These are phyloP conservation scores for Cephus sareptanus DNA, from an alignment of 2,888 invertebrate genomes.

Conservation along the genomic window DNA sequence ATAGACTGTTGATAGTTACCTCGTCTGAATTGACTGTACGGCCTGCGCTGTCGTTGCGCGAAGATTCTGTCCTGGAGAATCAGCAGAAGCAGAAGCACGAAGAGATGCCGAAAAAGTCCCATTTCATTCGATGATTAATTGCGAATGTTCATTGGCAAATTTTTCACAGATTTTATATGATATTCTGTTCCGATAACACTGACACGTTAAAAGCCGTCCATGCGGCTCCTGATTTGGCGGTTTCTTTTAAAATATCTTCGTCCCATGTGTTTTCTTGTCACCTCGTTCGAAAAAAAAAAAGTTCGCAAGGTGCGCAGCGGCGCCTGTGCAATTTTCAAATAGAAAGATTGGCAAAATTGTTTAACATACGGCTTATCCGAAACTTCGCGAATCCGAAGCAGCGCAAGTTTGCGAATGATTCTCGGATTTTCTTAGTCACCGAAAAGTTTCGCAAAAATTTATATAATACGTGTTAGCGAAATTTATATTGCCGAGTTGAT, in stretches of 20 bases:
- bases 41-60: constrained; percentile 34
- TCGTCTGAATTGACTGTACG: constrained; percentile 31
- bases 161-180: not conserved
- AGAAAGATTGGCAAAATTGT: not conserved
- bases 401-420: not conserved
- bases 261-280: not conserved
- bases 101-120: constrained; percentile 35
- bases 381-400: not conserved
- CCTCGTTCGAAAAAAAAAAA: not conserved
- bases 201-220: not conserved
- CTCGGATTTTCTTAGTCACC: not conserved
- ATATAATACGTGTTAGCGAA: no score
- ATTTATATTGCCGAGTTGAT: no score
- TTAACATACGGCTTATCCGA: not conserved
- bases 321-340: not conserved
- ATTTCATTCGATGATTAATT: constrained; percentile 35
- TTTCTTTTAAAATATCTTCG: not conserved
- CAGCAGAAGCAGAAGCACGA: constrained; percentile 37
- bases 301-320: not conserved
- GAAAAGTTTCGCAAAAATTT: not conserved
- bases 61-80: constrained; percentile 29
- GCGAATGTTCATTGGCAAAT: constrained; percentile 34
- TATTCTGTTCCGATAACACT: not conserved
- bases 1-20: constrained; percentile 33
- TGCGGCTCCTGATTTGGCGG: not conserved